A percentile compares a stretch with the other conserved stretches of the same genome.
These are phyloP conservation scores for Brachionus calyciflorus DNA, from an alignment of 1,140 invertebrate genomes.

Conservation along the genomic window DNA sequence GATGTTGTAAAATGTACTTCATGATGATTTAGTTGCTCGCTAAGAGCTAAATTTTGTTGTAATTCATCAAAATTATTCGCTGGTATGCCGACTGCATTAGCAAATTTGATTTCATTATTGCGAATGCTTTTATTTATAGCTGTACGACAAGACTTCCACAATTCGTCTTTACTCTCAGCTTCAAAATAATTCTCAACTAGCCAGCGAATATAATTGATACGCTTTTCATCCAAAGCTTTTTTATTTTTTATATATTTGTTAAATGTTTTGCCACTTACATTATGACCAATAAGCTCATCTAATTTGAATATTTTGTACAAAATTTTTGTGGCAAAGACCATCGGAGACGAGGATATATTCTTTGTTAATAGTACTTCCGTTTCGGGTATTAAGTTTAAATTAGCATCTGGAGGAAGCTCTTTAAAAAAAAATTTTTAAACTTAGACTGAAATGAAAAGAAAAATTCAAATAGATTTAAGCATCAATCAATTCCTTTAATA, in stretches of 20 bases:
- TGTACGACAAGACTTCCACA: conserved; percentile 35
- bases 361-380: conserved; percentile 18
- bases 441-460: background rate
- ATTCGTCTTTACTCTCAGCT: conserved; percentile 25
- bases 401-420: conserved; percentile 41
- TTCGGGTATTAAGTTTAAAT: conserved; percentile 29
- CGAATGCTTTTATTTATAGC: conserved; percentile 43
- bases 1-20: background rate
- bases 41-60: conserved; percentile 6
- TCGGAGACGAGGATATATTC: conserved; percentile 44
- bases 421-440: background rate
- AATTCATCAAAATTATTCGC: conserved; percentile 30
- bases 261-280: conserved; percentile 46
- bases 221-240: conserved; percentile 41
- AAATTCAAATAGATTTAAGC: no score
- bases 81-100: conserved; percentile 23
- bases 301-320: conserved; percentile 47
- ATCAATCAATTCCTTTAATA: no score
- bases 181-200: conserved; percentile 36
- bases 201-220: conserved; percentile 39
- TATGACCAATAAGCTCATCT: conserved; percentile 34
- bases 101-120: conserved; percentile 45
- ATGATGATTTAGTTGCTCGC: background rate
- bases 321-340: conserved; percentile 46
- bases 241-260: conserved; percentile 46